Percentiles rank a stretch among this genome's conserved stretches.
Conservation (phyloP, 1,140 invertebrate species). For the Drosophila seguyi region DNA sequence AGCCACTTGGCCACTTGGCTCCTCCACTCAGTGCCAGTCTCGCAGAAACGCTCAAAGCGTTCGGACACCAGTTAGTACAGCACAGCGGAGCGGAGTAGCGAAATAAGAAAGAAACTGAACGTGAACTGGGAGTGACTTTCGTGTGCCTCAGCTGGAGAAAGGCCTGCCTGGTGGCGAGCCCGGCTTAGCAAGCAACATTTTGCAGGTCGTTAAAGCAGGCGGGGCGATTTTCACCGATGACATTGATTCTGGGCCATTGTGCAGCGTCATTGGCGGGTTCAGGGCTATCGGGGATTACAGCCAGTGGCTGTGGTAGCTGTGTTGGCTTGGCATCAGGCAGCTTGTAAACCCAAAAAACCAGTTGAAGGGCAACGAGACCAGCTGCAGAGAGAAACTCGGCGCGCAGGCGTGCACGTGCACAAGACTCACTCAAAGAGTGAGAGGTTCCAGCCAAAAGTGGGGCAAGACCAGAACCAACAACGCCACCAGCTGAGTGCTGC, state of each 20-base stretch:
- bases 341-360: constrained; percentile 37
- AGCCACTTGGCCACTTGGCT: constrained; percentile 49
- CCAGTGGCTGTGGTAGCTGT: constrained; percentile 7
- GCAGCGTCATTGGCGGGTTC: constrained; percentile 51
- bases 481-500: neutral
- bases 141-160: constrained; percentile 66
- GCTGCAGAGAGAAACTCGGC: constrained; percentile 29
- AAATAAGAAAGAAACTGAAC: constrained; percentile 36
- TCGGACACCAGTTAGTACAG: constrained; percentile 45
- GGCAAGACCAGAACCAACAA: constrained; percentile 62
- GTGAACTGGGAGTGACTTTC: constrained; percentile 62
- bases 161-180: constrained; percentile 38
- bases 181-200: constrained; percentile 33
- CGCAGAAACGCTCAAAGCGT: constrained; percentile 75
- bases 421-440: constrained; percentile 51
- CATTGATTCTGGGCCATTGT: constrained; percentile 56
- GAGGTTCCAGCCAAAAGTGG: constrained; percentile 44
- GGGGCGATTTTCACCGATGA: constrained; percentile 58
- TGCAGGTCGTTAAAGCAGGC: constrained; percentile 27
- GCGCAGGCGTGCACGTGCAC: constrained; percentile 60
- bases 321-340: neutral
- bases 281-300: constrained; percentile 55
- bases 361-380: constrained; percentile 59
- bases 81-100: constrained; percentile 1
- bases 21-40: constrained; percentile 62